A percentile compares a stretch with the other conserved stretches of the same genome.
phyloP scores from a whole-genome alignment of 2,797 vertebrate genomes.

The Epinephelus malabaricus region DNA sequence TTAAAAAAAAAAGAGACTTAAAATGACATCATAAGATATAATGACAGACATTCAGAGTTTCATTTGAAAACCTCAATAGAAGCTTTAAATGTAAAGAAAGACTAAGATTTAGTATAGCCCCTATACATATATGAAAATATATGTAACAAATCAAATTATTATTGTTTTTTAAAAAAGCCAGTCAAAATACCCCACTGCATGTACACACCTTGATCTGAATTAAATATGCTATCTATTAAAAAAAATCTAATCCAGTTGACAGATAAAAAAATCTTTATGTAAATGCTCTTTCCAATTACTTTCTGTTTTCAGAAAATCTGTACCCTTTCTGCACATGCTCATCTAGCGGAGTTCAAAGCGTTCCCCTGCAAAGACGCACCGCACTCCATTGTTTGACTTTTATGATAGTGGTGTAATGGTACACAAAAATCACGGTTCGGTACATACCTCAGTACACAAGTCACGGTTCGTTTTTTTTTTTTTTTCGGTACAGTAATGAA shows the following conservation, averaged over 20 bases:
- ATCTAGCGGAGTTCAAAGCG: background rate
- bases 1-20: no score
- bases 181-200: background rate
- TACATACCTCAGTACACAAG: no score
- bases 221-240: background rate
- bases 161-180: no score
- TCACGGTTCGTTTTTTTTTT: no score
- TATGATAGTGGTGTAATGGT: background rate
- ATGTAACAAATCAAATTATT: background rate
- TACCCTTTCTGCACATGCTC: slow-evolving; percentile 6
- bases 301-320: slow-evolving; percentile 14
- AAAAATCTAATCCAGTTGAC: background rate
- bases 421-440: no score
- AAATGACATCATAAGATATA: no score
- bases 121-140: no score
- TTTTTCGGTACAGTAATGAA: no score
- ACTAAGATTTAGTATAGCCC: no score
- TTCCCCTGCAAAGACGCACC: slow-evolving; percentile 1
- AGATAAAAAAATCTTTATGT: background rate
- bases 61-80: no score
- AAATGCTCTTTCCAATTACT: slow-evolving; percentile 20
- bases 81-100: no score
- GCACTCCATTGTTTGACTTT: slow-evolving; percentile 19
- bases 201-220: background rate
- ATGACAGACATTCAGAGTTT: no score